Base-by-base conservation (phyloP, 2,888 invertebrate species). In the Cordylochernes scorpioides region DNA sequence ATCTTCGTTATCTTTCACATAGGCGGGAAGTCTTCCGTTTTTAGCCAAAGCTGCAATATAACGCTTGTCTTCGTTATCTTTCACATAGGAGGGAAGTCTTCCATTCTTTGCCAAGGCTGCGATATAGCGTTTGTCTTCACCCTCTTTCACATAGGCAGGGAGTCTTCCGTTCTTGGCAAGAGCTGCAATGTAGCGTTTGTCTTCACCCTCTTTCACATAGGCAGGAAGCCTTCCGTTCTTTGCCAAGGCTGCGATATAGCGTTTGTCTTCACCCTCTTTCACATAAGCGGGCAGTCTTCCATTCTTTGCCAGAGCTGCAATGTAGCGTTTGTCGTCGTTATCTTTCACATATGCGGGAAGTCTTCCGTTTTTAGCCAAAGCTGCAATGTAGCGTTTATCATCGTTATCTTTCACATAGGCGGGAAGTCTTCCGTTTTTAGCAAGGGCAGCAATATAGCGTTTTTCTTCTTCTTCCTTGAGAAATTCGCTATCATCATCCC, bases 41-140 rank as follows among this genome's bases (percentile, higher is more conserved):
- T n/a, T n/a, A n/a, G 35, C 35, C 13, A 32, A 16, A 6, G 35
- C 32, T 7, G 32, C 35, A 8, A 35, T 7, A 19, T 35, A 33
- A 13, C 35, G 26, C 16, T 35, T 33, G 4, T 32, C 32, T 7
- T 27, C 15, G n/a, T n/a, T n/a, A n/a, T n/a, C n/a, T n/a, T n/a
- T n/a, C n/a, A n/a, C n/a, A n/a, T n/a, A n/a, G n/a, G 22, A 22
- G 14, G 22, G 22, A 6, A 22, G 22, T 22, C 22, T 22, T 22
- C 22, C 22, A 14, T 22, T 22, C 14, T 22, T 22, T 22, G 22
- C 22, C 22, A 22, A 13, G 4, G 22, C 12, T 22, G 22, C 22
- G 12, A 22, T 13, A 6, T 22, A 14, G 14, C 22, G 22, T 6
- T 22, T 22, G 6, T 22, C 22, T 22, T 22, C 14, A 5, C 14